phyloP scores from a whole-genome alignment of 2,113 vertebrate species.

The Chloebia gouldiae region DNA sequence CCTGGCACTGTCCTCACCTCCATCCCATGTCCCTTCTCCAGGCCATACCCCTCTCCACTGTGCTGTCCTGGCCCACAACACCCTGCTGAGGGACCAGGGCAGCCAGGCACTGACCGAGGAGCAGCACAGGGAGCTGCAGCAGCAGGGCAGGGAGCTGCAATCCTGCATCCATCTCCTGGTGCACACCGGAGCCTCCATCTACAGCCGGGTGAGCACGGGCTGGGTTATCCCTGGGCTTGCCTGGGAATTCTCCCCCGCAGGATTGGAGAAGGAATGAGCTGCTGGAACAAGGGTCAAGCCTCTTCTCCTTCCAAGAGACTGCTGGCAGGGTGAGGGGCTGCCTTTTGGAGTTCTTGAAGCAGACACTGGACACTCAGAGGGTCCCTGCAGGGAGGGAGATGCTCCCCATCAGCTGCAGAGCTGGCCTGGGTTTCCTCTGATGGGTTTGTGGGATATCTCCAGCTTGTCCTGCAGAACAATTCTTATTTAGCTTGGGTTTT shows the following conservation, averaged over 20 bases:
- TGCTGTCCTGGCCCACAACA: constrained; percentile 57
- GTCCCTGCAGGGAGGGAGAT: neutral
- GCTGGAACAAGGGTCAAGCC: neutral
- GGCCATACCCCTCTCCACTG: constrained; percentile 66
- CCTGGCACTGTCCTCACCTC: neutral
- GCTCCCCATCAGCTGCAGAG: neutral
- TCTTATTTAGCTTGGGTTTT: neutral
- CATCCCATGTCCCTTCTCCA: neutral
- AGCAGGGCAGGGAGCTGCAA: constrained; percentile 29
- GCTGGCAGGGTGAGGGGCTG: neutral
- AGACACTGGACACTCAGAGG: neutral
- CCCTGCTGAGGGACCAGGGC: constrained; percentile 13
- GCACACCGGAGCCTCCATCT: constrained; percentile 58
- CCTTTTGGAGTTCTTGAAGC: neutral
- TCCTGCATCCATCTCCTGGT: constrained; percentile 61
- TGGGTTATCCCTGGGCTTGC: fast-evolving
- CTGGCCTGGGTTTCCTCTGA: neutral
- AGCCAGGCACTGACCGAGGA: neutral
- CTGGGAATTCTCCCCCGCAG: neutral
- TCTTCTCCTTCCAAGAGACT: neutral
- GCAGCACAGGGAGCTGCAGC: constrained; percentile 11
- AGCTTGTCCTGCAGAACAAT: neutral
- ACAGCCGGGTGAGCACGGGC: constrained; percentile 35
- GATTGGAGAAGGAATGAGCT: neutral
- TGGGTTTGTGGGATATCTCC: neutral